Percentiles rank a stretch among this genome's conserved stretches.
Conservation (phyloP, 1,140 invertebrate species). For the Diabrotica virgifera region DNA sequence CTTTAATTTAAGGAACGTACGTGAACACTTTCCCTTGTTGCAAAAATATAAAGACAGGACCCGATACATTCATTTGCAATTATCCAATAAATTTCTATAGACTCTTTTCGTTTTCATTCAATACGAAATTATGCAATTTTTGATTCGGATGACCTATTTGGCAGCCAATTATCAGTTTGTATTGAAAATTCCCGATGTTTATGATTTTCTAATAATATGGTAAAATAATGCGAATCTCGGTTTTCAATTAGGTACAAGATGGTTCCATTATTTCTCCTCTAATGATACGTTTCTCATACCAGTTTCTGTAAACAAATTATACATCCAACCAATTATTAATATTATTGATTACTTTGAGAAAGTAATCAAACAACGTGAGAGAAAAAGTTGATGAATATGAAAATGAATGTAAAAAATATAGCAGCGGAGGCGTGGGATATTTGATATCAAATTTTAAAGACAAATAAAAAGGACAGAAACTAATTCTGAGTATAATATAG, state of each 20-base stretch:
- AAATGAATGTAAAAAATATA: too few relatives aligned
- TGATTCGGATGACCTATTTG: background rate
- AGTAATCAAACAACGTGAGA: background rate
- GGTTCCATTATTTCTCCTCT: background rate
- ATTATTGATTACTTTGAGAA: background rate
- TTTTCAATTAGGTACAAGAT: background rate
- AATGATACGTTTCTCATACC: conserved; percentile 1
- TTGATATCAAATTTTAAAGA: too few relatives aligned
- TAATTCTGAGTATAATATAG: too few relatives aligned
- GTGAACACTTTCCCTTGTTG: background rate
- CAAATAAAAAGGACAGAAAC: too few relatives aligned
- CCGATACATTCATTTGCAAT: background rate
- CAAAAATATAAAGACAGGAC: background rate
- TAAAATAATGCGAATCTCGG: background rate
- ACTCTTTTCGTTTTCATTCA: background rate
- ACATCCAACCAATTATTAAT: background rate
- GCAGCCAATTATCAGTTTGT: background rate
- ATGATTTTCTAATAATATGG: background rate
- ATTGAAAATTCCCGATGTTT: background rate
- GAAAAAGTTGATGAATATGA: background rate
- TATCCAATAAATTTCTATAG: background rate
- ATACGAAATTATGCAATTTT: background rate
- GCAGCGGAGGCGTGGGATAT: too few relatives aligned
- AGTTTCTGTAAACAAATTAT: background rate
- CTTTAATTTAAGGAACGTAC: too few relatives aligned